Conservation (phyloP, 2,113 vertebrate genomes). For the Taxidea taxus region DNA sequence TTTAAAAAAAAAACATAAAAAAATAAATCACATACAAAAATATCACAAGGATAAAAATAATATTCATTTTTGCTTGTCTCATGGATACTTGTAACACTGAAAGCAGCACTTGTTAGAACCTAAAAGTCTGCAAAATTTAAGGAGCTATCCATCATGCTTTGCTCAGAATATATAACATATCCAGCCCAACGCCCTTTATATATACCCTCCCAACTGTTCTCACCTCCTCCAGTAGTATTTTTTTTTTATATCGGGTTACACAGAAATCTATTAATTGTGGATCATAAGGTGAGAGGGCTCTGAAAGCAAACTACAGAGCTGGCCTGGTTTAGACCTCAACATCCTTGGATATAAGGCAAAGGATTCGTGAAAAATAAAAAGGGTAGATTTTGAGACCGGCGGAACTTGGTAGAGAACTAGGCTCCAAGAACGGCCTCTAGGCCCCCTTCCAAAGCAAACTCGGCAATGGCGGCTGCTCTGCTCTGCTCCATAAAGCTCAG, state of each 20-base stretch:
- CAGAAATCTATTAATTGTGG: neutral
- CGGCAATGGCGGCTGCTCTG: slow-evolving; percentile 4
- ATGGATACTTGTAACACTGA: neutral
- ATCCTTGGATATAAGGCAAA: neutral
- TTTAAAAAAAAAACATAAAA: neutral
- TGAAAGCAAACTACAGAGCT: neutral
- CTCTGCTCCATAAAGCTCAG: slow-evolving; percentile 44
- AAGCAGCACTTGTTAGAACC: neutral
- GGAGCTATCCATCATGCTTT: neutral
- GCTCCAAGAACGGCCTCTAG: slow-evolving; percentile 42
- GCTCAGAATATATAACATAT: neutral
- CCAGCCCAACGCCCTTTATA: neutral
- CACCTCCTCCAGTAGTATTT: neutral
- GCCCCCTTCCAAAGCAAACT: slow-evolving; percentile 64
- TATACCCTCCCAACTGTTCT: neutral
- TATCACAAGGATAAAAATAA: slow-evolving; percentile 1
- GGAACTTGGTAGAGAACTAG: neutral
- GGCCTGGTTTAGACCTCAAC: neutral
- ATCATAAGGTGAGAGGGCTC: neutral
- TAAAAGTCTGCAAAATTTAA: neutral
- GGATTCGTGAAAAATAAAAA: neutral
- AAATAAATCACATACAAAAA: slow-evolving; percentile 7
- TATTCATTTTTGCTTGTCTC: neutral
- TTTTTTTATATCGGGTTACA: neutral
- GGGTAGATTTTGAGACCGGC: neutral